These are phyloP conservation scores for Matsumyia berberina DNA, from an alignment of 2,888 invertebrate genomes.

Conservation along the genomic window DNA sequence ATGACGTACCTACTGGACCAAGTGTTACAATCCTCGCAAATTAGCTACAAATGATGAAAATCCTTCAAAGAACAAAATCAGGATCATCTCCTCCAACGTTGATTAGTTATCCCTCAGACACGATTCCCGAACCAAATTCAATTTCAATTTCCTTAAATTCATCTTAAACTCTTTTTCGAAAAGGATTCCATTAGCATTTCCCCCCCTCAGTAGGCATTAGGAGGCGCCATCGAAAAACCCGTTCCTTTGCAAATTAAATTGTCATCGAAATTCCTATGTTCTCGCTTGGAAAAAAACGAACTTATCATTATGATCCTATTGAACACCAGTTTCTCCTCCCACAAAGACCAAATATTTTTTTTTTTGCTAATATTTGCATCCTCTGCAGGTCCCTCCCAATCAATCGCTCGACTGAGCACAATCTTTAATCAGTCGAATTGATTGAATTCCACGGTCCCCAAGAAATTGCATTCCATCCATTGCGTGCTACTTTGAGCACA, in stretches of 20 bases:
- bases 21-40: too few relatives aligned
- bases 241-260: constrained; percentile 49
- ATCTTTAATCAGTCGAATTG: constrained; percentile 71
- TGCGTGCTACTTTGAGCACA: constrained; percentile 35
- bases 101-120: not conserved
- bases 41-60: too few relatives aligned
- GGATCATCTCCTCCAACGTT: not conserved
- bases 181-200: constrained; percentile 11
- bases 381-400: constrained; percentile 47
- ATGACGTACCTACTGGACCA: too few relatives aligned
- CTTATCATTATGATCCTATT: constrained; percentile 57
- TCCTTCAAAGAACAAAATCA: not conserved
- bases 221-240: constrained; percentile 18
- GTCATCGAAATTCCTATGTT: constrained; percentile 26
- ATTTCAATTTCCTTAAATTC: not conserved
- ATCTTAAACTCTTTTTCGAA: not conserved
- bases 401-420: constrained; percentile 69
- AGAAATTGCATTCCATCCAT: constrained; percentile 61
- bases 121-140: not conserved
- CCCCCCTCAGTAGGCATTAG: not conserved
- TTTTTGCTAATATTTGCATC: constrained; percentile 54
- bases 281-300: constrained; percentile 6
- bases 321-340: constrained; percentile 47
- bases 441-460: constrained; percentile 64
- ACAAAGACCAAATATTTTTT: not conserved